phyloP scores from a whole-genome alignment of 2,888 invertebrate genomes.

The Platycheirus albimanus region DNA sequence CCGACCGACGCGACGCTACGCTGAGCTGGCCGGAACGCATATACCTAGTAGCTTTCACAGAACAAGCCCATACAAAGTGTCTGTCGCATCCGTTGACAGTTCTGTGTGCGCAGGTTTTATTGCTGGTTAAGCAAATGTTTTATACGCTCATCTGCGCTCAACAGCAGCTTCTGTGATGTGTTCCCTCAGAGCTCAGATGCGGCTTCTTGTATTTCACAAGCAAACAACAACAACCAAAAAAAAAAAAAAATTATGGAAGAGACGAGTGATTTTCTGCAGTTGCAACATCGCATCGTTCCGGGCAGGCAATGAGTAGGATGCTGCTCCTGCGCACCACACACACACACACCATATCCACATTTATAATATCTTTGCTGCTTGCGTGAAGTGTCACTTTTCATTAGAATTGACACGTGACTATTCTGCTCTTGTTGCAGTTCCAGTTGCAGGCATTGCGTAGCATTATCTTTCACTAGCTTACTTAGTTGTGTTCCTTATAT shows the following conservation, averaged over 20 bases:
- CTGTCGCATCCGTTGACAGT: constrained; percentile 75
- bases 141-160: constrained; percentile 72
- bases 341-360: neutral
- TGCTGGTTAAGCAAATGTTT: constrained; percentile 74
- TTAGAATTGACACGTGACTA: constrained; percentile 73
- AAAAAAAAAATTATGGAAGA: neutral
- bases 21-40: constrained; percentile 29
- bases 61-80: constrained; percentile 65
- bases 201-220: constrained; percentile 58
- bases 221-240: too few relatives aligned
- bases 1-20: neutral
- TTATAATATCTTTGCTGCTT: constrained; percentile 62
- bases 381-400: constrained; percentile 74
- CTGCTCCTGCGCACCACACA: constrained; percentile 1
- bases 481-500: constrained; percentile 35
- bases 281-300: neutral
- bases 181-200: constrained; percentile 27
- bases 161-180: constrained; percentile 66
- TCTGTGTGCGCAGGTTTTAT: constrained; percentile 73
- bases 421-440: constrained; percentile 50
- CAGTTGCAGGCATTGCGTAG: constrained; percentile 52
- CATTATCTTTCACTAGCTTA: constrained; percentile 52
- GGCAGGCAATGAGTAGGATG: constrained; percentile 28
- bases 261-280: constrained; percentile 31
- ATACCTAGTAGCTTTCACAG: constrained; percentile 6